phyloP scores from a whole-genome alignment of 1,140 invertebrate genomes.

The Trichonephila clavipes region DNA sequence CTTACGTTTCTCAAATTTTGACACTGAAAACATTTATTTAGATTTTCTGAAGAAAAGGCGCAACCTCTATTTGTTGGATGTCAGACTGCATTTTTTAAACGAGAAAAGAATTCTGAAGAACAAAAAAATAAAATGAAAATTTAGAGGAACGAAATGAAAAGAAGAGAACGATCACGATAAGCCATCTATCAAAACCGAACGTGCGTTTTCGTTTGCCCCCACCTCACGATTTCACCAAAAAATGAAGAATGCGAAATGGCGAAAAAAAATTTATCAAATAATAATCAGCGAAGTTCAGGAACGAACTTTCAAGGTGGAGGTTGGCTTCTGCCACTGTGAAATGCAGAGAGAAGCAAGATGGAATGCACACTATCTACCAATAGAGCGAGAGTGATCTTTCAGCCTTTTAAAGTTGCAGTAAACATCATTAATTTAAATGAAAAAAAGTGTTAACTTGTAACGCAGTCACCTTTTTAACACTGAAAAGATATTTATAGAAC shows the following conservation, averaged over 20 bases:
- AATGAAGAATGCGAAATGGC: slow-evolving; percentile 36
- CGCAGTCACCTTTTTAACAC: too few relatives aligned
- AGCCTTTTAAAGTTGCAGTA: not conserved
- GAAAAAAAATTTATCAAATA: slow-evolving; percentile 31
- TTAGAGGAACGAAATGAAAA: slow-evolving; percentile 9
- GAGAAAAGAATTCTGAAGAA: not conserved
- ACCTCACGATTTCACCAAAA: not conserved
- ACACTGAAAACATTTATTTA: slow-evolving; percentile 22
- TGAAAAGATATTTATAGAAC: too few relatives aligned
- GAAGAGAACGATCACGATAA: slow-evolving; percentile 38
- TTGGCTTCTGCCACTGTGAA: slow-evolving; percentile 4
- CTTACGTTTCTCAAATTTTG: slow-evolving; percentile 1
- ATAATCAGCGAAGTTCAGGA: slow-evolving; percentile 25
- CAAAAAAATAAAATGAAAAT: not conserved
- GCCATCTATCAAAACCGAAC: slow-evolving; percentile 38
- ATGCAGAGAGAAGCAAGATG: not conserved
- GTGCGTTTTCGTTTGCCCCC: slow-evolving; percentile 22
- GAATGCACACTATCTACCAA: too few relatives aligned
- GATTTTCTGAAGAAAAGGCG: not conserved
- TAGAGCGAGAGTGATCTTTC: not conserved
- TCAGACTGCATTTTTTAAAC: not conserved
- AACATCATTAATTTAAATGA: not conserved
- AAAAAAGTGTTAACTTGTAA: not conserved
- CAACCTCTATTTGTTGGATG: not conserved
- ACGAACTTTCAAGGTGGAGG: slow-evolving; percentile 16